Evolutionary conservation across 2,113 vertebrate genomes (phyloP), one percentile per base, ranked within the genome.

Genomic region (Mirounga angustirostris): DNA sequence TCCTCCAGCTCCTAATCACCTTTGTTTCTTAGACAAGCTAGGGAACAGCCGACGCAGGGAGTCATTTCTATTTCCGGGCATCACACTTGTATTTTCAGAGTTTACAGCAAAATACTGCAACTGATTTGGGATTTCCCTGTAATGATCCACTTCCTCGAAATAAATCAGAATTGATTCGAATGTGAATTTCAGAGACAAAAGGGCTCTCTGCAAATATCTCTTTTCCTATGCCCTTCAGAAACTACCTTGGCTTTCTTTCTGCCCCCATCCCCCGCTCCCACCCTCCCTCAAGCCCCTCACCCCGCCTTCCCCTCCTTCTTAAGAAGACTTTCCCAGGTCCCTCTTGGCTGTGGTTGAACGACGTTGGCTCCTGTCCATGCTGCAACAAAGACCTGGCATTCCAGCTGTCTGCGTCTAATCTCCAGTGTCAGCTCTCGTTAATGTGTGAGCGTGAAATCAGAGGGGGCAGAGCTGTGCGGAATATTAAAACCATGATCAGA

Each of bases 331-430:
- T 99, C 99, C 99, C 99, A 99, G 99, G 99, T 99, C 99, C 99
- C 99, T 99, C 99, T 99, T 99, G 99, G 99, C 99, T 99, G 99
- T 99, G 98, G 99, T 99, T 98, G 99, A 99, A 99, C 99, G 99
- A 98, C 99, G 99, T 99, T 99, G 99, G 99, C 99, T 99, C 99
- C 99, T 98, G 98, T 99, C 99, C 99, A 99, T 98, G 88, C 98
- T 98, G 99, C 99, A 99, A 99, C 99, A 99, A 99, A 99, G 99
- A 98, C 99, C 99, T 99, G 99, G 99, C 99, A 99, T 99, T 99
- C 99, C 99, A 99, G 99, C 99, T 99, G 99, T 99, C 99, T 99
- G 99, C 99, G 98, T 99, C 99, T 99, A 99, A 99, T 99, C 99
- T 99, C 99, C 98, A 99, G 99, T 99, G 99, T 99, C 99, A 99